phyloP scores from a whole-genome alignment of 2,888 invertebrate species.

The Cheilosia vernalis region DNA sequence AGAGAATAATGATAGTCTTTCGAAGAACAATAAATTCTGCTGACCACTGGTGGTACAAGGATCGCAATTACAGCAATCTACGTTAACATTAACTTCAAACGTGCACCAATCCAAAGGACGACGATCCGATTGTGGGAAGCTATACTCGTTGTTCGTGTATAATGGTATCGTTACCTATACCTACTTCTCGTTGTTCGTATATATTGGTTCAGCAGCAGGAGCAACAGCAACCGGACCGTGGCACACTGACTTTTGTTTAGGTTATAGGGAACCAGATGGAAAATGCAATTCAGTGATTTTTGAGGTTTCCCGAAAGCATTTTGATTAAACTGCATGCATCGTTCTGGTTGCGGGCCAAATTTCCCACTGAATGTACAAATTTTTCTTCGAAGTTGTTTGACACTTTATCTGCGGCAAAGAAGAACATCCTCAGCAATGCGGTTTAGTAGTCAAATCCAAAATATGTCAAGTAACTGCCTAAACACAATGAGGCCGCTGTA shows the following conservation, averaged over 20 bases:
- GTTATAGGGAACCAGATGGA: conserved; percentile 64
- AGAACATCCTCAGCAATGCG: background rate
- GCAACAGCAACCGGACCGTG: conserved; percentile 66
- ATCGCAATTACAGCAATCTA: conserved; percentile 75
- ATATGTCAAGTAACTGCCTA: conserved; percentile 57
- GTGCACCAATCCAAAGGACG: conserved; percentile 66
- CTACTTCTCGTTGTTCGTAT: conserved; percentile 26
- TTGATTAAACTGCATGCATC: conserved; percentile 72
- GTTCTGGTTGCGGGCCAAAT: conserved; percentile 49
- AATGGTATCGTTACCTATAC: background rate
- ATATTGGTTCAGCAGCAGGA: conserved; percentile 44
- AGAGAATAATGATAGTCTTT: conserved; percentile 75
- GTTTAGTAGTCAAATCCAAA: conserved; percentile 50
- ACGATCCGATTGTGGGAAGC: conserved; percentile 57
- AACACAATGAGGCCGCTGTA: no score
- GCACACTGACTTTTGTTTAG: conserved; percentile 72
- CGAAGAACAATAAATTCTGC: conserved; percentile 74
- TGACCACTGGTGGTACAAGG: conserved; percentile 74
- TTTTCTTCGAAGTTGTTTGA: conserved; percentile 43
- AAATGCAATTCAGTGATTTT: conserved; percentile 75
- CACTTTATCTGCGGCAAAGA: conserved; percentile 10
- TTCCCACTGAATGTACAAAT: conserved; percentile 18
- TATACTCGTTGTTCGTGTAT: conserved; percentile 26
- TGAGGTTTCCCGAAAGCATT: conserved; percentile 72
- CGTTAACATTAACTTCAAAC: conserved; percentile 75